A percentile compares a stretch with the other conserved stretches of the same genome.
Conservation (phyloP, 1,140 invertebrate species). For the Agrypnia vestita region DNA sequence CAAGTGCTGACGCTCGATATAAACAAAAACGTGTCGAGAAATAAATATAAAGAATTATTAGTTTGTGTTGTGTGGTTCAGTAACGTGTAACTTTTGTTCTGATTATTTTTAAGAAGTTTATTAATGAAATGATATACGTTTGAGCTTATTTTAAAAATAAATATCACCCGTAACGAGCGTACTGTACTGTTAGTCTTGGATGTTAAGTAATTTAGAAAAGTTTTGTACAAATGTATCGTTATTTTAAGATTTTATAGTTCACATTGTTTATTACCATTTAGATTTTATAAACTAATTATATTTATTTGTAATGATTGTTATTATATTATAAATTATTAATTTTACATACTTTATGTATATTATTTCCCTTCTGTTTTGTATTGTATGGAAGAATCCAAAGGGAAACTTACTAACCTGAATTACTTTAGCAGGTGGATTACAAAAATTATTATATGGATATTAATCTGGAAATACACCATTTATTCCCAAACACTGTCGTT, state of each 20-base stretch:
- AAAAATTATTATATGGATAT: conserved; percentile 52
- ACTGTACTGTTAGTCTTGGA: conserved; percentile 43
- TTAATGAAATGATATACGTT: conserved; percentile 33
- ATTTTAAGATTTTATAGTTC: conserved; percentile 60
- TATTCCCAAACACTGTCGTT: conserved; percentile 47
- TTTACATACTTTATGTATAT: conserved; percentile 56
- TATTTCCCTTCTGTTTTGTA: conserved; percentile 55
- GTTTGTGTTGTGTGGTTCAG: conserved; percentile 17
- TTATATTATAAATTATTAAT: conserved; percentile 54
- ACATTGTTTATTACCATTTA: conserved; percentile 61
- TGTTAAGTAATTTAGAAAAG: conserved; percentile 50
- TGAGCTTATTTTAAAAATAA: conserved; percentile 46
- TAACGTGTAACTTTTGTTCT: conserved; percentile 47
- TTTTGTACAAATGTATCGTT: conserved; percentile 61
- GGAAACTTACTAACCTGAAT: conserved; percentile 58
- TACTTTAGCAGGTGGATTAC: conserved; percentile 58
- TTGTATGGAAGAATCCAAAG: conserved; percentile 40
- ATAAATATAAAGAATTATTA: conserved; percentile 10
- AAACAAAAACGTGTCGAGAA: too few relatives aligned
- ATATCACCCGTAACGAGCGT: conserved; percentile 39
- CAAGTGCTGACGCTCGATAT: too few relatives aligned
- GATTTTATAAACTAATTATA: conserved; percentile 59
- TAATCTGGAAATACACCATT: conserved; percentile 58
- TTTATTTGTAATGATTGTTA: conserved; percentile 61
- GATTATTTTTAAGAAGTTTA: conserved; percentile 32